These are phyloP conservation scores for Eulemur rufifrons DNA, from an alignment of 2,113 vertebrate species.

Conservation along the genomic window DNA sequence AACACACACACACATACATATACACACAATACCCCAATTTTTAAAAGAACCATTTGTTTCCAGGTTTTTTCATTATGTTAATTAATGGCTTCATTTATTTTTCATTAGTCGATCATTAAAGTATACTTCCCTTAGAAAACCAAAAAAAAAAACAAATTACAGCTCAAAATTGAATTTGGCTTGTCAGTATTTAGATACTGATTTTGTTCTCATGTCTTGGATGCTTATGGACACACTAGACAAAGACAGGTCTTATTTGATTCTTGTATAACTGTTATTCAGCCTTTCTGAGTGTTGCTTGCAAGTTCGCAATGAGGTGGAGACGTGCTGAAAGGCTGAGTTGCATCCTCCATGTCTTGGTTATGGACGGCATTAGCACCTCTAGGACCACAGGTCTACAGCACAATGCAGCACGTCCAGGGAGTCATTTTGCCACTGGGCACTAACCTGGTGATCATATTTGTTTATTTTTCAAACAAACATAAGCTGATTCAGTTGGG, in stretches of 20 bases:
- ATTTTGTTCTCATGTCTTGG: not conserved
- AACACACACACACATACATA: not conserved
- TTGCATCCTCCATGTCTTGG: not conserved
- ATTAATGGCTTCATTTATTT: not conserved
- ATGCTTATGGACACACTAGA: not conserved
- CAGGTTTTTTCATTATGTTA: not conserved
- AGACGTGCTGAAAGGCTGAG: rapidly evolving
- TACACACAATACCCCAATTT: not conserved
- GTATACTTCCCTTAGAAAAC: not conserved
- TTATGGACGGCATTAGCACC: not conserved
- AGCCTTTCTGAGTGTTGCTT: not conserved
- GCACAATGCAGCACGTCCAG: rapidly evolving
- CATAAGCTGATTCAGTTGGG: not conserved
- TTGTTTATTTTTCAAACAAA: not conserved
- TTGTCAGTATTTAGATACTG: not conserved
- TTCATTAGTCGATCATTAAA: not conserved
- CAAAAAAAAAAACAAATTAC: not conserved
- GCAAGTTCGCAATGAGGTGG: not conserved
- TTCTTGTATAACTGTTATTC: not conserved
- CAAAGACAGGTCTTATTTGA: not conserved
- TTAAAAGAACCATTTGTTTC: not conserved
- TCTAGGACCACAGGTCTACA: not conserved
- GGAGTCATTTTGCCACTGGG: not conserved
- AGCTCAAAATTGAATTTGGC: not conserved
- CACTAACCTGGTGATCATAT: not conserved